phyloP scores from a whole-genome alignment of 2,888 invertebrate genomes.

The Lacanobia wlatinum region DNA sequence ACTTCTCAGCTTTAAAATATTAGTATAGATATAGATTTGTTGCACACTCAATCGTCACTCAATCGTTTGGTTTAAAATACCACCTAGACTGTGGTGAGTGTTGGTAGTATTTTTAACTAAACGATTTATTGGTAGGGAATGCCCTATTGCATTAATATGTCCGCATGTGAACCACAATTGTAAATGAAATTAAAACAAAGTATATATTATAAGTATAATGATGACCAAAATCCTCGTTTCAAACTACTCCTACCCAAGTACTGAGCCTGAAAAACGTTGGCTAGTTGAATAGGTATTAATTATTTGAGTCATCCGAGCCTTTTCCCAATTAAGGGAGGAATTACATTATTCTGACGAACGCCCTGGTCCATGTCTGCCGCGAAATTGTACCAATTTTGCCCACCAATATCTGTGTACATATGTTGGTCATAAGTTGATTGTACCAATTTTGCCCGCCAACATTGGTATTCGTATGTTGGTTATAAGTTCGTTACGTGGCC shows the following conservation, averaged over 20 bases:
- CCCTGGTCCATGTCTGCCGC: constrained; percentile 43
- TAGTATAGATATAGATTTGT: too few relatives aligned
- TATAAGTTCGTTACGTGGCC: constrained; percentile 27
- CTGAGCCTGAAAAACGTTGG: constrained; percentile 17
- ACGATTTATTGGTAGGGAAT: too few relatives aligned
- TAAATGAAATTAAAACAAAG: too few relatives aligned
- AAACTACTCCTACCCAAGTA: background rate
- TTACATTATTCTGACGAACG: constrained; percentile 52
- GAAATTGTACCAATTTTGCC: constrained; percentile 57
- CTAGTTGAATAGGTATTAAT: constrained; percentile 50
- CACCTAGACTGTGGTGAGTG: too few relatives aligned
- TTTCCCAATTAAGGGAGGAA: constrained; percentile 64
- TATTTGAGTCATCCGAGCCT: constrained; percentile 49
- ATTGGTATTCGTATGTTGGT: constrained; percentile 8
- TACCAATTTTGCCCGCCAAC: constrained; percentile 44
- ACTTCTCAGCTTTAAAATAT: too few relatives aligned
- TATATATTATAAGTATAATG: too few relatives aligned
- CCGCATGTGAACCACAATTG: too few relatives aligned
- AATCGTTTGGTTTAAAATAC: too few relatives aligned
- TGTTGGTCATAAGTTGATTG: constrained; percentile 39
- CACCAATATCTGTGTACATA: constrained; percentile 34
- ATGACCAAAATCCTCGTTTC: background rate
- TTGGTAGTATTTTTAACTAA: too few relatives aligned
- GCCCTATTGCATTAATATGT: too few relatives aligned
- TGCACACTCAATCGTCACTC: too few relatives aligned